Percentiles rank a stretch among this genome's conserved stretches.
Evolutionary conservation across 2,888 invertebrate genomes (phyloP).

Genomic region (Nasonovia ribisnigri): DNA sequence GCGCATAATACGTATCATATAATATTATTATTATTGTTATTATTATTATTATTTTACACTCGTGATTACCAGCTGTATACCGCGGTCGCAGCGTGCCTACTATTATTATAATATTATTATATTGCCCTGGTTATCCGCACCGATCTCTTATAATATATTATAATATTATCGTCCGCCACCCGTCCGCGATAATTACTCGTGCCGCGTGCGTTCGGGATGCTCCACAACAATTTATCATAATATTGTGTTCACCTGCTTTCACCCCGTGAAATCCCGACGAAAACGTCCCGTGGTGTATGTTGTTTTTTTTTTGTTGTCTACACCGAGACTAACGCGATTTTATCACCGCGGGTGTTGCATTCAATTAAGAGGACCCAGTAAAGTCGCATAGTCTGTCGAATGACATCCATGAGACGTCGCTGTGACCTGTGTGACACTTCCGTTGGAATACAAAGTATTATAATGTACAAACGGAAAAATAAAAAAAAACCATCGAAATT

Average conservation of each 20-base stretch:
- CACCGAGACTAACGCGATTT: background rate
- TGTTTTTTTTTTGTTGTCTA: background rate
- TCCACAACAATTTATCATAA: background rate
- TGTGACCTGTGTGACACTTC: background rate
- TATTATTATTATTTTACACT: background rate
- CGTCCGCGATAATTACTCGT: background rate
- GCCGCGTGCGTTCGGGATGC: background rate
- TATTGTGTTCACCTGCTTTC: background rate
- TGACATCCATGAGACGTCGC: too few relatives aligned
- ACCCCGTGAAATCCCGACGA: background rate
- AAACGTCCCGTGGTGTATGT: conserved; percentile 14
- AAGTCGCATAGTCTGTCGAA: too few relatives aligned
- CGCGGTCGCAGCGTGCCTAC: background rate
- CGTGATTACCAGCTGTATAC: background rate
- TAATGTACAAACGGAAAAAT: too few relatives aligned
- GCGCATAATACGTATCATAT: background rate
- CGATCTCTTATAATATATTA: background rate
- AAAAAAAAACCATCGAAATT: background rate
- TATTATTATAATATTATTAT: background rate
- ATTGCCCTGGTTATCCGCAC: conserved; percentile 34
- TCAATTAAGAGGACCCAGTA: background rate
- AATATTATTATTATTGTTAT: background rate
- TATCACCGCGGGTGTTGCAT: background rate
- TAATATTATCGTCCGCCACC: conserved; percentile 28
- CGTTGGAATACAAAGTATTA: too few relatives aligned